Conservation (phyloP, 2,888 invertebrate genomes). For the Gasteruption jaculator region DNA sequence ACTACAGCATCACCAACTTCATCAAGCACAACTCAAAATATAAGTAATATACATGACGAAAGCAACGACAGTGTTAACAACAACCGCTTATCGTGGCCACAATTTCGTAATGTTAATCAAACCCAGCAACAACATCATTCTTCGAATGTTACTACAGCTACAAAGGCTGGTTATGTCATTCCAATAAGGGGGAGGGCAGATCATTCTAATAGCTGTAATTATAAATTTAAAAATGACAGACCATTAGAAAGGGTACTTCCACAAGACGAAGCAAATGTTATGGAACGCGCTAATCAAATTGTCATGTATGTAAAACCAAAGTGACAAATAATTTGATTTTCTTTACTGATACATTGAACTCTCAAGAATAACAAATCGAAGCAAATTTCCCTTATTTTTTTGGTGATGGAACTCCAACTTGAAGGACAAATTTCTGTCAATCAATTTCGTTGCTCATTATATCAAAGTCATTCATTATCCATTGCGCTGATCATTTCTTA, state of each 20-base stretch:
- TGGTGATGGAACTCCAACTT: too few relatives aligned
- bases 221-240: slow-evolving; percentile 47
- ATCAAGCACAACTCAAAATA: slow-evolving; percentile 41
- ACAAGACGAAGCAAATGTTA: slow-evolving; percentile 74
- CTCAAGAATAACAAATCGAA: too few relatives aligned
- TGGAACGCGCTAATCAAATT: slow-evolving; percentile 82
- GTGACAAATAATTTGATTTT: too few relatives aligned
- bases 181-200: slow-evolving; percentile 44
- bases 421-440: too few relatives aligned
- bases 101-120: slow-evolving; percentile 53
- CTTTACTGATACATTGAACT: too few relatives aligned
- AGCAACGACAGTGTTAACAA: slow-evolving; percentile 54
- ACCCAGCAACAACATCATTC: slow-evolving; percentile 36
- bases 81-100: slow-evolving; percentile 60
- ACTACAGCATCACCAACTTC: slow-evolving; percentile 21
- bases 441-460: too few relatives aligned
- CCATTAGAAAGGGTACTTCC: slow-evolving; percentile 60
- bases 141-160: slow-evolving; percentile 37
- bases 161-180: slow-evolving; percentile 40
- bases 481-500: too few relatives aligned
- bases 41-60: slow-evolving; percentile 52
- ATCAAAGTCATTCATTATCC: too few relatives aligned
- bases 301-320: slow-evolving; percentile 69
- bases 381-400: too few relatives aligned
- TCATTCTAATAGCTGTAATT: slow-evolving; percentile 48